phyloP scores from a whole-genome alignment of 2,113 vertebrate species.

The Chlorodrepanis virens region DNA sequence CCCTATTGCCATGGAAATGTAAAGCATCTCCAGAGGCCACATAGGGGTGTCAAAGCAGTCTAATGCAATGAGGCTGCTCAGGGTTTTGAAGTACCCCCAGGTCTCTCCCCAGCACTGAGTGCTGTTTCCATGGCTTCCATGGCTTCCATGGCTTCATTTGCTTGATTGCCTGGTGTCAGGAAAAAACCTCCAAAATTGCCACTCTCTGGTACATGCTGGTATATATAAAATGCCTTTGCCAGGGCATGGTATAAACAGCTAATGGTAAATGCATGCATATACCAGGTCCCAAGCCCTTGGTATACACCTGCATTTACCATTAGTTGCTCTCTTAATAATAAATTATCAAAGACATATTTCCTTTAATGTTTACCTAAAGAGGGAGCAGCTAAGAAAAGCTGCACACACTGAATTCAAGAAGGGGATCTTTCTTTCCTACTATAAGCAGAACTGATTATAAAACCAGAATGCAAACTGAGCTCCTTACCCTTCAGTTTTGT shows the following conservation, averaged over 20 bases:
- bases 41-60: not conserved
- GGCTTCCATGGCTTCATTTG: rapidly evolving
- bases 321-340: slow-evolving; percentile 50
- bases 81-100: not conserved
- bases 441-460: slow-evolving; percentile 77
- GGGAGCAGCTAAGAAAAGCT: slow-evolving; percentile 50
- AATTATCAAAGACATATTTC: slow-evolving; percentile 45
- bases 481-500: slow-evolving; percentile 53
- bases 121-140: rapidly evolving
- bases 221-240: not conserved
- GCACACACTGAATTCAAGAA: slow-evolving; percentile 60
- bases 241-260: not conserved
- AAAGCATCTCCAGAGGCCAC: not conserved
- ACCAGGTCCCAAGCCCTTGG: not conserved
- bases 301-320: slow-evolving; percentile 65
- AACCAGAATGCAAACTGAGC: slow-evolving; percentile 70
- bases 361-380: slow-evolving; percentile 67
- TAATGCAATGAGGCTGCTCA: not conserved
- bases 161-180: not conserved
- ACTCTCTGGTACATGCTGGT: not conserved
- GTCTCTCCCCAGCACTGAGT: not conserved
- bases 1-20: not conserved
- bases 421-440: slow-evolving; percentile 70
- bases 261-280: not conserved
- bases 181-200: not conserved